These are phyloP conservation scores for Gari tellinella DNA, from an alignment of 2,888 invertebrate genomes.

Conservation along the genomic window DNA sequence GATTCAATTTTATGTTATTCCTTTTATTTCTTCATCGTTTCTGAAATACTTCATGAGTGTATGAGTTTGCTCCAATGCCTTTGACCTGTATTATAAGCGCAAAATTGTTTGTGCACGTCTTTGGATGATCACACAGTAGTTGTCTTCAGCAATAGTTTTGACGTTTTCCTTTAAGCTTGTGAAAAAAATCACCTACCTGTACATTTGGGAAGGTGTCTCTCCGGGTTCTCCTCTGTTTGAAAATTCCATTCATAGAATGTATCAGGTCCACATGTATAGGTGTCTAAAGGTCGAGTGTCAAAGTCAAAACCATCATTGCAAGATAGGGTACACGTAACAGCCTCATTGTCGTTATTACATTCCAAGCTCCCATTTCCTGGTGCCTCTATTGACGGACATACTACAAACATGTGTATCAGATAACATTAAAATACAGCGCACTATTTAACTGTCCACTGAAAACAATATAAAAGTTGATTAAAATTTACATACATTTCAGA, in stretches of 20 bases:
- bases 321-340: slow-evolving; percentile 29
- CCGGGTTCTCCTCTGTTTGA: slow-evolving; percentile 36
- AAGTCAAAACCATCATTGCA: slow-evolving; percentile 42
- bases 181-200: slow-evolving; percentile 23
- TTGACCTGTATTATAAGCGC: no score
- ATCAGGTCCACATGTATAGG: slow-evolving; percentile 37
- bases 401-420: slow-evolving; percentile 6
- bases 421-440: background rate
- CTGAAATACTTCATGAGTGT: no score
- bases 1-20: no score
- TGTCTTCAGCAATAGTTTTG: no score
- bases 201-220: slow-evolving; percentile 33
- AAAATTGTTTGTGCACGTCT: no score
- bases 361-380: slow-evolving; percentile 21
- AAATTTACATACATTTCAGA: no score
- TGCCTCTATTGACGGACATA: slow-evolving; percentile 25
- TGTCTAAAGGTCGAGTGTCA: slow-evolving; percentile 29
- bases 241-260: slow-evolving; percentile 48
- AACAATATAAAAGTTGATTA: no score
- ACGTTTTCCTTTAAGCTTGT: no score
- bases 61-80: no score
- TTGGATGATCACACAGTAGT: no score
- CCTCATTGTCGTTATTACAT: slow-evolving; percentile 19
- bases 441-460: background rate
- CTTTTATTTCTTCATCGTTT: no score